Evolutionary conservation across 2,113 vertebrate genomes (phyloP).

Genomic region (Romanogobio albipinnatus): DNA sequence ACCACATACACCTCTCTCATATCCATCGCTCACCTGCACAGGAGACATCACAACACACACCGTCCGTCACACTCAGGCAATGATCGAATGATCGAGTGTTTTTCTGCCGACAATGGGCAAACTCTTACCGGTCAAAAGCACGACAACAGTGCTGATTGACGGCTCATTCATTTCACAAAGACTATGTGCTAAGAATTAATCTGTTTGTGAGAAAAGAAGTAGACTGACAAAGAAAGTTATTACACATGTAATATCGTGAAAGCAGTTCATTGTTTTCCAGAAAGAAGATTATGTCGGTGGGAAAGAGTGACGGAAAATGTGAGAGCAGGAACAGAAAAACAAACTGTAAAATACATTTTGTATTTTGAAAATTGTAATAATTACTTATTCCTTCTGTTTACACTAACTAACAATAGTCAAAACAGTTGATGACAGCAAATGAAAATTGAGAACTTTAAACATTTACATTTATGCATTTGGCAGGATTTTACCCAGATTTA

Average conservation of each 20-base stretch:
- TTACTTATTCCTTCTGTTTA: background rate
- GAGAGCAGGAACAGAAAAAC: background rate
- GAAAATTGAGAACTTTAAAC: background rate
- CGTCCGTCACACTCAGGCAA: background rate
- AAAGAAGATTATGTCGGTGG: slow-evolving; percentile 4
- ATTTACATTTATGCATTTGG: background rate
- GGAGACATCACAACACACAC: background rate
- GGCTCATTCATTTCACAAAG: background rate
- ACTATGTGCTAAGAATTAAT: background rate
- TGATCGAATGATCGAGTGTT: background rate
- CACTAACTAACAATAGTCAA: background rate
- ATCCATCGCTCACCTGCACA: slow-evolving; percentile 79
- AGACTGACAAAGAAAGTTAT: background rate
- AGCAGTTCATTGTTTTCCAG: background rate
- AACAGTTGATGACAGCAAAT: no score
- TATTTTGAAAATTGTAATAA: background rate
- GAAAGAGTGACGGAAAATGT: background rate
- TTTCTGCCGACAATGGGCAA: background rate
- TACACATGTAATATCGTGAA: background rate
- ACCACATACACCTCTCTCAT: slow-evolving; percentile 79
- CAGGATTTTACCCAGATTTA: background rate
- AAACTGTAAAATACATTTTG: background rate
- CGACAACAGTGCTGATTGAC: background rate
- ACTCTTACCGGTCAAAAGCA: background rate
- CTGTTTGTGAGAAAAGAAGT: background rate